Conservation (phyloP, 1,140 invertebrate species). For the Asobara japonica region DNA sequence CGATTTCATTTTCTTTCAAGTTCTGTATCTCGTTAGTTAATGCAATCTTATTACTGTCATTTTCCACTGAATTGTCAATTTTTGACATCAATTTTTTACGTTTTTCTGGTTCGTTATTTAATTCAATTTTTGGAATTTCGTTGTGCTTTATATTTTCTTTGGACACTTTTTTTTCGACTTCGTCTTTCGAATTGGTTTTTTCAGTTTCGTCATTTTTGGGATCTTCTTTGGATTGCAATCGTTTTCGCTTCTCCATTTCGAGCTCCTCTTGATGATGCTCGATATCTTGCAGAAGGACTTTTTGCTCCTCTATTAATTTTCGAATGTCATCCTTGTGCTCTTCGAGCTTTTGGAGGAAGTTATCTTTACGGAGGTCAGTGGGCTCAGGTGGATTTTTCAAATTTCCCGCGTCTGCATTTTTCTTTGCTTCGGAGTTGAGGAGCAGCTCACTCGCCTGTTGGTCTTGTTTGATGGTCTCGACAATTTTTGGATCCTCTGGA, state of each 20-base stretch:
- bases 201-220: background rate
- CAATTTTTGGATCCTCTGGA: background rate
- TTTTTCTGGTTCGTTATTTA: conserved; percentile 11
- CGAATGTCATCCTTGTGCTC: conserved; percentile 69
- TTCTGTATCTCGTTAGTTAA: too few species aligned
- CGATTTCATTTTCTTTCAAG: background rate
- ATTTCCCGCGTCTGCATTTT: conserved; percentile 56
- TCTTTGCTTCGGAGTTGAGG: conserved; percentile 62
- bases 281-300: conserved; percentile 69
- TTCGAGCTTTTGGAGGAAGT: conserved; percentile 59
- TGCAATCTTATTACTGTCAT: too few species aligned
- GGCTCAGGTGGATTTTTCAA: conserved; percentile 66
- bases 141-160: conserved; percentile 18
- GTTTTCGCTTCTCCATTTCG: conserved; percentile 54
- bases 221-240: background rate
- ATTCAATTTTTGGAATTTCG: conserved; percentile 18
- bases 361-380: conserved; percentile 56
- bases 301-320: conserved; percentile 69
- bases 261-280: conserved; percentile 67
- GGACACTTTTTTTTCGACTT: conserved; percentile 13
- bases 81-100: background rate
- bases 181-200: background rate
- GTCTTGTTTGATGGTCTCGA: conserved; percentile 35
- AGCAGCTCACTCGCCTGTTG: conserved; percentile 53
- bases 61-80: too few species aligned